Conservation (phyloP, 2,113 vertebrate genomes). For the Steatornis caripensis region DNA sequence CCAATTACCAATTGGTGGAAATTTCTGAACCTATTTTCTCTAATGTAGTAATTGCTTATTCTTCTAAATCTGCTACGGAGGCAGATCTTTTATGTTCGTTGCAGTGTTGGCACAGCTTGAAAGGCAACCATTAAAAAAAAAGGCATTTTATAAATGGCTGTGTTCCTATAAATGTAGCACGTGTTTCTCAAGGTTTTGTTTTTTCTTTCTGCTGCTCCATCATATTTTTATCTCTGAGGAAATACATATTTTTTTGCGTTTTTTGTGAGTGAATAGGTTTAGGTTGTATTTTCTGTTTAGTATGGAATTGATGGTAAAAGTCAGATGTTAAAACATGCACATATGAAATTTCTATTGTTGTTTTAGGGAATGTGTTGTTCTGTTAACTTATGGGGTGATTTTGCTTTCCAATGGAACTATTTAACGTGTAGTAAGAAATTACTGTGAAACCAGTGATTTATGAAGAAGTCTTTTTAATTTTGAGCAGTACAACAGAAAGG, state of each 20-base stretch:
- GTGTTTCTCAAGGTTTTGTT: neutral
- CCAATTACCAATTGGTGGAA: constrained; percentile 45
- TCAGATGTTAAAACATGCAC: neutral
- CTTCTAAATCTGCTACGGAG: constrained; percentile 45
- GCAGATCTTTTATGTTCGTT: constrained; percentile 24
- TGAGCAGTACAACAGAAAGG: neutral
- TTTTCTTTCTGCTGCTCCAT: neutral
- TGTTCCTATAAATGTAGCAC: constrained; percentile 8
- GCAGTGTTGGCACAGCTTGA: constrained; percentile 54
- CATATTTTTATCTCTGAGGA: neutral
- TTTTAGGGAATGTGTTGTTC: neutral
- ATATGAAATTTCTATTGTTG: neutral
- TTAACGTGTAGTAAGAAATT: neutral
- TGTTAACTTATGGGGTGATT: neutral
- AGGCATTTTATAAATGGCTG: neutral
- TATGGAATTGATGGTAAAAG: neutral
- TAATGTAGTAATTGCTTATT: constrained; percentile 59
- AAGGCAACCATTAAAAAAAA: neutral
- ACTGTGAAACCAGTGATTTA: neutral
- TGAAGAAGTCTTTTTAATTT: neutral
- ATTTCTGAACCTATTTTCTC: constrained; percentile 42
- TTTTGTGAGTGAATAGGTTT: neutral
- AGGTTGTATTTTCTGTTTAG: neutral
- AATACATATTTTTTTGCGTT: rapidly evolving
- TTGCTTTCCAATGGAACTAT: neutral